phyloP scores from a whole-genome alignment of 2,113 vertebrate genomes.

The Platichthys stellatus region DNA sequence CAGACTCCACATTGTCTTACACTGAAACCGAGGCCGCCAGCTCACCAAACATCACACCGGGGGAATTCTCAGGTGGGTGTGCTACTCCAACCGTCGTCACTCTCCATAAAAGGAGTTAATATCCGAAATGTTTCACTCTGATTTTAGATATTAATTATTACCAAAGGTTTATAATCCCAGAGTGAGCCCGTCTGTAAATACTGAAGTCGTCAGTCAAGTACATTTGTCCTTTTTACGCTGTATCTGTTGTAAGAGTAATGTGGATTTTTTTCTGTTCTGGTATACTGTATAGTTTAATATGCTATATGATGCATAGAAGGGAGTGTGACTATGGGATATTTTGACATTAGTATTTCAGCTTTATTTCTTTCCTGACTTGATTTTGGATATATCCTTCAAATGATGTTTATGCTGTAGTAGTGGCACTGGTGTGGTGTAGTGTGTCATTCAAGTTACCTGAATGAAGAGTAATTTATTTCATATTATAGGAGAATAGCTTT shows the following conservation, averaged over 20 bases:
- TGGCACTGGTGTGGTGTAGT: no score
- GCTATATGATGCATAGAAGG: not conserved
- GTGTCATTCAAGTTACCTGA: no score
- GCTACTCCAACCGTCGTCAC: constrained; percentile 25
- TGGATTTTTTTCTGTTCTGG: not conserved
- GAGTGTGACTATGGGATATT: not conserved
- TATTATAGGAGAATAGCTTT: no score
- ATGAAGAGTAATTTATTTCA: no score
- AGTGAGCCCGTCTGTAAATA: constrained; percentile 17
- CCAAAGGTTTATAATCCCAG: constrained; percentile 7
- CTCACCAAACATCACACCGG: constrained; percentile 87
- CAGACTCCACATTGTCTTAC: constrained; percentile 99
- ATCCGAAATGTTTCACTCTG: constrained; percentile 16
- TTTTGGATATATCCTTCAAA: no score
- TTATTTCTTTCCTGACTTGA: no score
- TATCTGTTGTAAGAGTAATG: not conserved
- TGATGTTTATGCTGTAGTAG: no score
- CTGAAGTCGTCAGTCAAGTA: not conserved
- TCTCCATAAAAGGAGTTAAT: constrained; percentile 22
- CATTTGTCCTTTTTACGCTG: not conserved
- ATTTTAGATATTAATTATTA: constrained; percentile 38
- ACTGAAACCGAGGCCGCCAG: constrained; percentile 98
- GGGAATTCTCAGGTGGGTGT: constrained; percentile 96
- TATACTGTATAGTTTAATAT: not conserved
- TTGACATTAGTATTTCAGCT: no score